Base-by-base conservation (phyloP, 2,888 invertebrate genomes). In the Frankliniella intonsa region DNA sequence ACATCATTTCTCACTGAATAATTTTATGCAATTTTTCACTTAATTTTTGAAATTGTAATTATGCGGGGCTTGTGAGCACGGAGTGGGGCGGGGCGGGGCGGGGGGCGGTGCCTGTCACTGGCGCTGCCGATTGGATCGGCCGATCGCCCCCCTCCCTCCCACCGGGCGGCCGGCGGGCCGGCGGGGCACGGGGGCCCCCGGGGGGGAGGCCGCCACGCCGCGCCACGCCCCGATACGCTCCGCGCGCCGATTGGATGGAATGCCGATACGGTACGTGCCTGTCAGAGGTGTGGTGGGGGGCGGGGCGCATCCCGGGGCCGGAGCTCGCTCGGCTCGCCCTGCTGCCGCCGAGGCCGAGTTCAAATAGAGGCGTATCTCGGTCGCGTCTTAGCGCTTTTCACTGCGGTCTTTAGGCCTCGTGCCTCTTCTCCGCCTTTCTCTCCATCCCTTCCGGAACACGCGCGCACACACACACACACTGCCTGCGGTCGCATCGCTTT, bases 101-200 rank as follows among this genome's bases (percentile, higher is more conserved):
- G 55, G 55, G 69, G 69, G 69, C 69, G 69, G 69, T 14, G 62
- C 62, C 62, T 62, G 62, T 62, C 62, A n/a, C 62, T 7, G 62
- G 17, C 55, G 8, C 69, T 9, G 11, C 69, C 69, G 22, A 76
- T 76, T 76, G 69, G 69, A 76, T 25, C 69, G 25, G 25, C 69
- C 69, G 69, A 10, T 9, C 22, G 69, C 22, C 69, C 69, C 69
- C 69, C 69, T 25, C 69, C 62, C 19, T 7, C 69, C 9, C 69
- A 3, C 38, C n/a, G n/a, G n/a, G n/a, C n/a, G n/a, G 38, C 38
- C 5, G 38, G 38, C 38, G 3, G 38, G 38, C 38, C 5, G 38
- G 38, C 38, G 38, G 38, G 38, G 38, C 38, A 38, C 38, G 38
- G 38, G 38, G 38, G 38, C 3, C 38, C 38, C 38, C 38, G 38